Evolutionary conservation across 1,140 invertebrate genomes (phyloP), one percentile per base, ranked within the genome.

Genomic region (Lepidurus apus): DNA sequence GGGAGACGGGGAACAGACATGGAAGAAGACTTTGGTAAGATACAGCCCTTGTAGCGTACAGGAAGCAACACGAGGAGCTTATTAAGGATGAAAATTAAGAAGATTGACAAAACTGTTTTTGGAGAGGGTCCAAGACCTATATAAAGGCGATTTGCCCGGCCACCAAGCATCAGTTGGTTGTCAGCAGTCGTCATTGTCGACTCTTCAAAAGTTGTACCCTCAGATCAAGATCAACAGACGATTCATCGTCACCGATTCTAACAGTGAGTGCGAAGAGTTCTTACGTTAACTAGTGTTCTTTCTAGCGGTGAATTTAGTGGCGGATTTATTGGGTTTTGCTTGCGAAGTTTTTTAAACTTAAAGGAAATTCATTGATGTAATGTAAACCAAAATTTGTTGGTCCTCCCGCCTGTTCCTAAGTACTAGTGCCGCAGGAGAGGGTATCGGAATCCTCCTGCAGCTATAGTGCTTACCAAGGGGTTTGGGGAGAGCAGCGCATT

Each of bases 391-490:
- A 9, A 21, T 65, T 65, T 65, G 53, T 65, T 65, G 53, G 53
- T 65, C 17, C 53, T 65, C 53, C 53, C 53, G 53, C 53, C 53
- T 65, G 53, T 65, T 65, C 53, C 53, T 65, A 65, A 65, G 53
- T 65, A 65, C 53, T 65, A 65, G 53, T 65, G 53, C 53, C 53
- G 53, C 53, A 65, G 53, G 53, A 65, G 53, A 65, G 53, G 53
- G 53, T n/a, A 65, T 65, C 1, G 17, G 53, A 65, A 21, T 65
- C 53, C 53, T 65, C 53, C 53, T 65, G 53, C 53, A 65, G 53
- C 53, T 65, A 65, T 65, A 65, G 53, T 65, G 53, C 53, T 65
- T 65, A 65, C 53, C 53, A 65, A 65, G 53, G 53, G 53, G 53
- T 65, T 65, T n/a, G 53, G 53, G 53, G 53, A 65, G 53, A 65